A percentile compares a stretch with the other conserved stretches of the same genome.
phyloP scores from a whole-genome alignment of 2,113 vertebrate genomes.

The Larimichthys polyactis region DNA sequence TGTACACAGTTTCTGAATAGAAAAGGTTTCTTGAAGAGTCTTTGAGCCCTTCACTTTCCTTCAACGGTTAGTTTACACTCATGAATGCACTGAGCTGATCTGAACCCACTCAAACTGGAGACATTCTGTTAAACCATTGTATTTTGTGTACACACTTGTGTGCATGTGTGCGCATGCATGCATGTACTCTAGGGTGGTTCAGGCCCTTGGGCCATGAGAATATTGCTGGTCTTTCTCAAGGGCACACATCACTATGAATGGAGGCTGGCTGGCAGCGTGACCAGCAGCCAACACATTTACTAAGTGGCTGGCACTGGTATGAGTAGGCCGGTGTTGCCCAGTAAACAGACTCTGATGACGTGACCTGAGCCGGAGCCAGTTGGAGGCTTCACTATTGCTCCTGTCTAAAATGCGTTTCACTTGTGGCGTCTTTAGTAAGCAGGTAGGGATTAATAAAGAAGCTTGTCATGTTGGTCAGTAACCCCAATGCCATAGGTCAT shows the following conservation, averaged over 20 bases:
- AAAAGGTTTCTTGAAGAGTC: constrained; percentile 63
- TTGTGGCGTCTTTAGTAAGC: constrained; percentile 29
- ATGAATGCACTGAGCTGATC: constrained; percentile 71
- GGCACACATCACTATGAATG: constrained; percentile 78
- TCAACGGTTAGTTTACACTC: constrained; percentile 73
- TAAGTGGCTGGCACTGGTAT: constrained; percentile 77
- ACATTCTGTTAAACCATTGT: constrained; percentile 64
- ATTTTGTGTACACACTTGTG: constrained; percentile 61
- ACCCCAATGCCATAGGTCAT: constrained; percentile 9
- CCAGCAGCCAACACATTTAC: constrained; percentile 76
- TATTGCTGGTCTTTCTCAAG: constrained; percentile 74
- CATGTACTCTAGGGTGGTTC: constrained; percentile 38
- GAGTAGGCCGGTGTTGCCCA: constrained; percentile 69
- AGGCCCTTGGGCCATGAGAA: constrained; percentile 69
- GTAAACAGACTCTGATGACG: constrained; percentile 78
- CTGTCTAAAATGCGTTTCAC: constrained; percentile 41
- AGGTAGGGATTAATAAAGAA: constrained; percentile 29
- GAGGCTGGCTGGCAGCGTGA: constrained; percentile 70
- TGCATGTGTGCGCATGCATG: constrained; percentile 46
- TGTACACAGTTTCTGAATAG: constrained; percentile 66
- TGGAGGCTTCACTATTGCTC: constrained; percentile 49
- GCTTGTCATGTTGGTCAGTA: constrained; percentile 24
- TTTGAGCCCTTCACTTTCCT: constrained; percentile 67
- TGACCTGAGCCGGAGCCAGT: constrained; percentile 70
- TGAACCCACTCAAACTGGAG: constrained; percentile 67